Evolutionary conservation across 2,113 vertebrate species (phyloP), one percentile per base, ranked within the genome.

Genomic region (Delphinapterus leucas): DNA sequence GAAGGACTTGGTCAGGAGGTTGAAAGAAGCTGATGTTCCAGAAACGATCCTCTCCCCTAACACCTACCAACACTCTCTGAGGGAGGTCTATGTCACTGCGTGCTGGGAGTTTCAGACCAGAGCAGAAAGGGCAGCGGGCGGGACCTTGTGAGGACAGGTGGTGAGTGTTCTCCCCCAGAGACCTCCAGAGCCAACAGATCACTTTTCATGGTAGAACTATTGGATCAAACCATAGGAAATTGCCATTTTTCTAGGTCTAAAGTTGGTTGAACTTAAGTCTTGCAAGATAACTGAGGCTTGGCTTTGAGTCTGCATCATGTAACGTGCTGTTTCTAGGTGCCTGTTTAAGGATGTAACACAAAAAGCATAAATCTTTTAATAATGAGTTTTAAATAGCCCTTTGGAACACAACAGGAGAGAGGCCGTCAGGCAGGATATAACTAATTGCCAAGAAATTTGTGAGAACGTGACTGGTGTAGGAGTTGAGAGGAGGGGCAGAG

Each of bases 341-440:
- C 86, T 76, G 14, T 68, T 93, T 68, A 76, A 88, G 55, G 65
- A 71, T 44, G 41, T 15, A 20, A 93, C 53, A 33, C 60, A 61
- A 87, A 73, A 97, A 21, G 49, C 28, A 71, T 65, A 85, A 61
- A 12, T 93, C 36, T 85, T 93, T 95, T 76, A 91, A 67, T 93
- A 63, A 86, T 82, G 84, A 90, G 88, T 77, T 58, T 81, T 95
- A 92, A 80, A 67, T 71, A 86, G 47, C 47, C 25, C 17, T 79
- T 89, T 73, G 55, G 77, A 61, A 41, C 55, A 61, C 74, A 61
- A 13, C 8, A 67, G 41, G 61, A 88, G 41, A 83, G 90, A 93
- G 65, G 44, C 36, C 10, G 3, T 60, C 36, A 61, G 71, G 55
- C 61, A 76, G 79, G 86, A 8, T 63, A 15, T 44, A 68, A 65